phyloP scores from a whole-genome alignment of 30 jellyfish, hydroid and myxozoan genomes.

The Hydractinia symbiolongicarpus region DNA sequence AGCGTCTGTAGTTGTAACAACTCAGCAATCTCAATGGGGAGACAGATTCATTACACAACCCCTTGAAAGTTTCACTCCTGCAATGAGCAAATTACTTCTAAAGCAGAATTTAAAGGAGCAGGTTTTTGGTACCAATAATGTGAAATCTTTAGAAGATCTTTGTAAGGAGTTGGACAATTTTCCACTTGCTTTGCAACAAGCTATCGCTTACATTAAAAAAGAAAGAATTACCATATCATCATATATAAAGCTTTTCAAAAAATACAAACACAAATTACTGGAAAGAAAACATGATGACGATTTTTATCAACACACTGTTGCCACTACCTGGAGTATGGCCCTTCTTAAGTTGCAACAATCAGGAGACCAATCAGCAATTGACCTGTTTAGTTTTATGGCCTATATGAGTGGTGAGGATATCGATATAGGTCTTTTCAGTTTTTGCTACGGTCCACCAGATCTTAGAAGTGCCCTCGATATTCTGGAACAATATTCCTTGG shows the following conservation, averaged over 20 bases:
- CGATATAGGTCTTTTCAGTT: background rate
- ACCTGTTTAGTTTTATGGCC: background rate
- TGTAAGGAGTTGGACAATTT: conserved; percentile 35
- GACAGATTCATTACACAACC: conserved; percentile 16
- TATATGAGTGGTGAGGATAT: background rate
- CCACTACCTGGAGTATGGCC: conserved; percentile 2
- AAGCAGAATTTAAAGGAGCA: conserved; percentile 9
- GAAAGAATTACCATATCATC: background rate
- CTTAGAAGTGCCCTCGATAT: too few relatives aligned
- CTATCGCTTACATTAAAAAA: conserved; percentile 42
- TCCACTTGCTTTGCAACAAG: conserved; percentile 61
- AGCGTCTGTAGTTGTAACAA: conserved; percentile 28
- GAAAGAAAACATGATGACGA: background rate
- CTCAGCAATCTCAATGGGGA: conserved; percentile 44
- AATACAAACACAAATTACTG: background rate
- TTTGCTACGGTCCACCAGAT: too few relatives aligned
- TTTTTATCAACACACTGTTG: background rate
- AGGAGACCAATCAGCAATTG: background rate
- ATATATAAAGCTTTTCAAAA: background rate
- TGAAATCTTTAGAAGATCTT: conserved; percentile 21
- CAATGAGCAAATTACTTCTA: conserved; percentile 24
- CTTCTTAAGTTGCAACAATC: background rate
- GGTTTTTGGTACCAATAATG: background rate
- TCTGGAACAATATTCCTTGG: too few relatives aligned
- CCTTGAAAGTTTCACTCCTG: conserved; percentile 2